Conservation (phyloP, 2,113 vertebrate species). For the Riparia riparia region DNA sequence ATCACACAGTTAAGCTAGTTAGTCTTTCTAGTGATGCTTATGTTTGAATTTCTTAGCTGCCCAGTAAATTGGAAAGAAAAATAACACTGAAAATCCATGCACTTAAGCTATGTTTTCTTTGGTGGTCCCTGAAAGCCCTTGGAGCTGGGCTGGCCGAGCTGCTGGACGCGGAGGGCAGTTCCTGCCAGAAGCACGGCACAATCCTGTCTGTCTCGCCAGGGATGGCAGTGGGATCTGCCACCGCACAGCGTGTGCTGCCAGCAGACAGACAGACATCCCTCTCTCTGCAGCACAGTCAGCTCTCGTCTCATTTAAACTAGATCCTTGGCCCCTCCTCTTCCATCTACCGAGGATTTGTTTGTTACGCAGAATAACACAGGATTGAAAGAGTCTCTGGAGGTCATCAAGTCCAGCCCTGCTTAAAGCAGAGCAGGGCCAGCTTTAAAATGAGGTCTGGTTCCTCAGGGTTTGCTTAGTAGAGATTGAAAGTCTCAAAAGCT, state of each 20-base stretch:
- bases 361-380: not conserved
- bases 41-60: not conserved
- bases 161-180: not conserved
- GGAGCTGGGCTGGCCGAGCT: not conserved
- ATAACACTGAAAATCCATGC: not conserved
- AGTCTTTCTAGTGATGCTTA: not conserved
- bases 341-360: not conserved
- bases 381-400: not conserved
- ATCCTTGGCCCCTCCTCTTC: not conserved
- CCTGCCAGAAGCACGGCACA: not conserved
- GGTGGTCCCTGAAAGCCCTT: not conserved
- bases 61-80: not conserved
- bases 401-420: not conserved
- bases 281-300: not conserved
- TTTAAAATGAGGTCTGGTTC: not conserved
- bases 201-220: not conserved
- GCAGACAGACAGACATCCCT: no score
- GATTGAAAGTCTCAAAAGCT: not conserved
- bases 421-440: not conserved
- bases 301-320: rapidly evolving
- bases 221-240: not conserved
- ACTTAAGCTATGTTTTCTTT: not conserved
- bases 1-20: not conserved
- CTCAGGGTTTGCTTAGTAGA: not conserved
- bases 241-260: not conserved